Evolutionary conservation across 2,797 vertebrate species (phyloP), one percentile per base, ranked within the genome.

Genomic region (Bradypodion pumilum): DNA sequence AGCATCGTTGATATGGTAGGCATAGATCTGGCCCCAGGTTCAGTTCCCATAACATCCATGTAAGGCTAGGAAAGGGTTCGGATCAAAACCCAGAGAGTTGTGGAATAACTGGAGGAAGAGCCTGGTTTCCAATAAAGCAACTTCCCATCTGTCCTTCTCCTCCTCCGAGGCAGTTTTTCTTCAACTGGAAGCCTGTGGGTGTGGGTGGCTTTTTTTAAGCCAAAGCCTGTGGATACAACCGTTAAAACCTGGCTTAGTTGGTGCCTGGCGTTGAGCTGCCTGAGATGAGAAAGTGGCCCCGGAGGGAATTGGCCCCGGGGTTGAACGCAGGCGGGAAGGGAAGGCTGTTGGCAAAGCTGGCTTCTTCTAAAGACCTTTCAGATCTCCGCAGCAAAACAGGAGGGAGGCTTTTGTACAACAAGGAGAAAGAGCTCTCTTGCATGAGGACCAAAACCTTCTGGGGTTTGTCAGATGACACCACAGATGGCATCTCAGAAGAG

Each of bases 161-260:
- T 49, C 46, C 46, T 49, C 46, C 7, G 4, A 87, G 87, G 88
- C 80, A 7, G 46, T 2, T 0, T 85, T 81, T 77, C 84, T 65
- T 74, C 86, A 72, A 81, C 91, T 86, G 91, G 92, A 89, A 84
- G 74, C 68, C 86, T 81, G 79, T 65, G 85, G n/a, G n/a, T n/a
- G n/a, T n/a, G n/a, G n/a, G n/a, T n/a, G n/a, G n/a, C n/a, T n/a
- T n/a, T 87, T 92, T 69, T 81, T 74, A 88, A 90, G 89, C 37
- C 79, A 76, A 84, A 87, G 23, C 15, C 66, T 88, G 82, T 80
- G 32, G 80, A 90, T 91, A 74, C 1, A 49, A 87, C 87, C 37
- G 37, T 37, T 37, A 37, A 2, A 5, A 35, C 40, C 37, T 2
- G 1, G 52, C 37, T 72, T 12, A 68, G 49, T 25, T 76, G 68